Percentiles rank a stretch among this genome's conserved stretches.
Evolutionary conservation across 2,888 invertebrate species (phyloP).

Genomic region (Hydraecia micacea): DNA sequence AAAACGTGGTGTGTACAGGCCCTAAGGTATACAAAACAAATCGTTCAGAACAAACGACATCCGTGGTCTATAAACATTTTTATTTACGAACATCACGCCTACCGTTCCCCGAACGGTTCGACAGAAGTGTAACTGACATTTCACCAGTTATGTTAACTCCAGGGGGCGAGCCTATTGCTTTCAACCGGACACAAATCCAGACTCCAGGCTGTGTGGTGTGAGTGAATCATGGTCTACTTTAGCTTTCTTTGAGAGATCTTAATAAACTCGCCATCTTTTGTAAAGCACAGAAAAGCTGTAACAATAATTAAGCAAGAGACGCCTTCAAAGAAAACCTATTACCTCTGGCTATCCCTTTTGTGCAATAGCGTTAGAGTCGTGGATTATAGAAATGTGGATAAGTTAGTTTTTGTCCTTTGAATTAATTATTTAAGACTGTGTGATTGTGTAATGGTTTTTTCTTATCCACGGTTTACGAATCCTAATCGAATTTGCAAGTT

Average conservation of each 20-base stretch:
- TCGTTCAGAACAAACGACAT: too few species aligned
- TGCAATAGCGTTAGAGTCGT: conserved; percentile 33
- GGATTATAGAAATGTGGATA: conserved; percentile 18
- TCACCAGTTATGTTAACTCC: too few species aligned
- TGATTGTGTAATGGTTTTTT: background rate
- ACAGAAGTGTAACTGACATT: background rate
- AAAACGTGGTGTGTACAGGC: too few species aligned
- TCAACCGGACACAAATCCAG: too few species aligned
- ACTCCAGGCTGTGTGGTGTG: background rate
- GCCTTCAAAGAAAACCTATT: conserved; percentile 47
- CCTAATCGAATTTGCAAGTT: background rate
- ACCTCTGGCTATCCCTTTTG: conserved; percentile 43
- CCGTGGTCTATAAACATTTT: too few species aligned
- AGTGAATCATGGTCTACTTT: too few species aligned
- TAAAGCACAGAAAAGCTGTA: conserved; percentile 2
- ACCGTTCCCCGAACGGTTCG: too few species aligned
- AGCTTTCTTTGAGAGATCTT: conserved; percentile 10
- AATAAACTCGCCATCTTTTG: conserved; percentile 9
- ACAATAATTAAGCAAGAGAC: conserved; percentile 36
- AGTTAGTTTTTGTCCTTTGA: background rate
- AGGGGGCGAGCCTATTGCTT: background rate
- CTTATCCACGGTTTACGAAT: background rate
- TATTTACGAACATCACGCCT: too few species aligned
- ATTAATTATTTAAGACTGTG: background rate
- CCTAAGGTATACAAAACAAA: too few species aligned